Evolutionary conservation across 2,113 vertebrate species (phyloP).

Genomic region (Scytalopus superciliaris): DNA sequence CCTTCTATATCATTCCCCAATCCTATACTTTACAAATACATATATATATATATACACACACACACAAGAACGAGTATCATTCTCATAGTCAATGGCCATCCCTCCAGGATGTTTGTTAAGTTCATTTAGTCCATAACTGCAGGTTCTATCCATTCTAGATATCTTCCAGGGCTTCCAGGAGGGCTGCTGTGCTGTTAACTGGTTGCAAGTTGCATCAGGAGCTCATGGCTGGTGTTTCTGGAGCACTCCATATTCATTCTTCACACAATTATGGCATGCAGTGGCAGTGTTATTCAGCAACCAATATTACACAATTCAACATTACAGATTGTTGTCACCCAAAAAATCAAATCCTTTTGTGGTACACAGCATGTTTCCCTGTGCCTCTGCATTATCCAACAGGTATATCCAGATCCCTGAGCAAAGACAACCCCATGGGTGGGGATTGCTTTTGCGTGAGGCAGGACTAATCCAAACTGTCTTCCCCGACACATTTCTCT

Average conservation of each 20-base stretch:
- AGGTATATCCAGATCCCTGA: too few relatives aligned
- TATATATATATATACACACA: background rate
- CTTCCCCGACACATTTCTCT: too few relatives aligned
- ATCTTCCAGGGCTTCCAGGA: background rate
- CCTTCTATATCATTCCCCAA: background rate
- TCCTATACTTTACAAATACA: background rate
- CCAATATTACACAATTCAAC: background rate
- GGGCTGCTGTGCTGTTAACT: background rate
- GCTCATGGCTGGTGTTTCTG: background rate
- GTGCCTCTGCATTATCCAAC: too few relatives aligned
- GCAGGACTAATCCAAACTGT: too few relatives aligned
- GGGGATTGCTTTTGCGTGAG: too few relatives aligned
- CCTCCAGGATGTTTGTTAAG: background rate
- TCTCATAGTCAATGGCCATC: background rate
- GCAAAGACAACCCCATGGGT: too few relatives aligned
- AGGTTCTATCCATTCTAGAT: background rate
- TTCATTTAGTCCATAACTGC: background rate
- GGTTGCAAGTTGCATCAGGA: background rate
- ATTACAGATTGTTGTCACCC: background rate
- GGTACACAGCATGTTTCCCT: background rate
- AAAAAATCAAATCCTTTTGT: background rate
- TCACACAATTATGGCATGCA: background rate
- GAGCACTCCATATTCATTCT: background rate
- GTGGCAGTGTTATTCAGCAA: background rate
- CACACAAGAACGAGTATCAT: background rate